Conservation (phyloP, 2,888 invertebrate species). For the Drosophila cognata region DNA sequence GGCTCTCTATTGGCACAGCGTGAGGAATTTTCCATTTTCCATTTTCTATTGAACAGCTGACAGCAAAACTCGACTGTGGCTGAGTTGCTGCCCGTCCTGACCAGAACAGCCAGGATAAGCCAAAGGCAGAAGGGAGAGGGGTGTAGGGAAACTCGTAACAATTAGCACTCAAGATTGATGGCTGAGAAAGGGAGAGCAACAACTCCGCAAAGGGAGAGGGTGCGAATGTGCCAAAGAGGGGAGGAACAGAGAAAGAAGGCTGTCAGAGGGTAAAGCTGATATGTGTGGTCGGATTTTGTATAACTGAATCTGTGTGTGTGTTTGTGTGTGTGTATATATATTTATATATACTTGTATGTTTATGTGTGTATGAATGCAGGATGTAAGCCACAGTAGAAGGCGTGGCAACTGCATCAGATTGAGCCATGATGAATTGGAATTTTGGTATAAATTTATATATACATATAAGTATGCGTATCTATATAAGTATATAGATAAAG, state of each 20-base stretch:
- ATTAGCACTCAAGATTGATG: conserved; percentile 78
- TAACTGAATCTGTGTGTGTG: conserved; percentile 1
- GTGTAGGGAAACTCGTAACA: conserved; percentile 65
- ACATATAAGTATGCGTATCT: background rate
- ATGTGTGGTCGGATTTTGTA: conserved; percentile 39
- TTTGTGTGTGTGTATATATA: background rate
- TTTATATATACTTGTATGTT: background rate
- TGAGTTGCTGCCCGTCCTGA: conserved; percentile 23
- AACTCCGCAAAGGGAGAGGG: conserved; percentile 9
- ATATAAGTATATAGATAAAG: background rate
- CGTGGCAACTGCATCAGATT: conserved; percentile 21
- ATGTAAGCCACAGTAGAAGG: conserved; percentile 11
- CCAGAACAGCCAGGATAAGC: conserved; percentile 17
- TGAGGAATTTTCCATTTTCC: conserved; percentile 54
- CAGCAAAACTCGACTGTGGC: conserved; percentile 20
- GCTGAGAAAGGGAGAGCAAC: conserved; percentile 25
- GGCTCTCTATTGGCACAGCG: conserved; percentile 49
- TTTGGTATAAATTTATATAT: background rate
- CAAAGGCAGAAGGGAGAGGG: background rate
- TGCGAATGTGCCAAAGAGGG: conserved; percentile 13
- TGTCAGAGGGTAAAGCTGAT: conserved; percentile 13
- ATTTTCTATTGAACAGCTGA: conserved; percentile 52
- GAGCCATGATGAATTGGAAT: conserved; percentile 20
- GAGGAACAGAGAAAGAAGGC: background rate
- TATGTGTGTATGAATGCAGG: background rate